Evolutionary conservation across 1,140 invertebrate genomes (phyloP).

Genomic region (Neodiprion fabricii): DNA sequence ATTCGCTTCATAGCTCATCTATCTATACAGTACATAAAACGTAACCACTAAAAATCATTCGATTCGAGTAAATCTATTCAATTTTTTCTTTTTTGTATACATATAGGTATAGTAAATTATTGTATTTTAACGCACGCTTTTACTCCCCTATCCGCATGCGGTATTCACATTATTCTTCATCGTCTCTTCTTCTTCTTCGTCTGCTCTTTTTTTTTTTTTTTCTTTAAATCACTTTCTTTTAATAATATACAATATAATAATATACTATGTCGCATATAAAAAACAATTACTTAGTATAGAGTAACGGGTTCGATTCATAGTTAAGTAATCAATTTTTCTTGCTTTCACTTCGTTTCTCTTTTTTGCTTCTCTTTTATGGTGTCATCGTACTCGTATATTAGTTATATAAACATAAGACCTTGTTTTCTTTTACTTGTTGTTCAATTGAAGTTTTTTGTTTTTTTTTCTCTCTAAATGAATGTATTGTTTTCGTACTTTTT

Average conservation of each 20-base stretch:
- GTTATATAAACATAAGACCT: constrained; percentile 44
- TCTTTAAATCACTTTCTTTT: constrained; percentile 27
- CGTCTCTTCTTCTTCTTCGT: constrained; percentile 20
- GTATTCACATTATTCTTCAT: background rate
- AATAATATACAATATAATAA: constrained; percentile 55
- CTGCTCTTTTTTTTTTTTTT: constrained; percentile 43
- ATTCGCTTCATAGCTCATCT: constrained; percentile 28
- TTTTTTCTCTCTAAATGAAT: no score
- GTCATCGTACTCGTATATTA: background rate
- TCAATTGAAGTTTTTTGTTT: no score
- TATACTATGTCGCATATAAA: constrained; percentile 60
- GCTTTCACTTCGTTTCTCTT: constrained; percentile 6
- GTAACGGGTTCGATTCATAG: constrained; percentile 57
- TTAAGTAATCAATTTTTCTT: constrained; percentile 39
- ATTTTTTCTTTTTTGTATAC: constrained; percentile 15
- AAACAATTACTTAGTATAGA: constrained; percentile 60
- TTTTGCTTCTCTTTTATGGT: background rate
- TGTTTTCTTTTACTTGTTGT: constrained; percentile 13
- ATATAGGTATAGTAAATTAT: background rate
- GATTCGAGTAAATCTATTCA: constrained; percentile 42
- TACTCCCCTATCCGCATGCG: no score
- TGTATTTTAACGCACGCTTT: no score
- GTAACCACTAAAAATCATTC: constrained; percentile 49
- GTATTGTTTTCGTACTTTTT: no score
- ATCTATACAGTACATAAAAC: constrained; percentile 46